These are phyloP conservation scores for Dryobota labecula DNA, from an alignment of 2,888 invertebrate species.

Conservation along the genomic window DNA sequence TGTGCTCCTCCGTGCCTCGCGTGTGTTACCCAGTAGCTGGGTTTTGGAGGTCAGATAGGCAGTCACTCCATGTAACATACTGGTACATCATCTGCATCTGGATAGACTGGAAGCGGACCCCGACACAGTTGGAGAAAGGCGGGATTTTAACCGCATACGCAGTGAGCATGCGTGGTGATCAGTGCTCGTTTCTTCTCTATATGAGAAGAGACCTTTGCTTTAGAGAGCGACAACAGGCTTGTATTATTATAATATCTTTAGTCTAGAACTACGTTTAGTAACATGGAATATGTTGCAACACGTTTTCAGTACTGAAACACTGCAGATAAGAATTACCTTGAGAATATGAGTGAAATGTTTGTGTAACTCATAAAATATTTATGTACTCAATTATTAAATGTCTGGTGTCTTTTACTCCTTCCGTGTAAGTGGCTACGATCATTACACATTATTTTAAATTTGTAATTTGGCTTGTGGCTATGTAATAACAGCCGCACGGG, in stretches of 20 bases:
- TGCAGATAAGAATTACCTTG: slow-evolving; percentile 36
- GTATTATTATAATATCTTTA: neutral
- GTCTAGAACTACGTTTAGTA: neutral
- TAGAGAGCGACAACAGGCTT: too few species aligned
- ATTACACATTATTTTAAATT: neutral
- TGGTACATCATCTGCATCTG: too few species aligned
- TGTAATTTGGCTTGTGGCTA: neutral
- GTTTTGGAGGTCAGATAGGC: too few species aligned
- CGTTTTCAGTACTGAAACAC: slow-evolving; percentile 11
- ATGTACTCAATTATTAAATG: slow-evolving; percentile 3
- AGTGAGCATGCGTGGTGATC: neutral
- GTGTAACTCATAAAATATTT: slow-evolving; percentile 29
- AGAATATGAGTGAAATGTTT: slow-evolving; percentile 24
- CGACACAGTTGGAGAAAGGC: too few species aligned
- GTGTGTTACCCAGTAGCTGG: too few species aligned
- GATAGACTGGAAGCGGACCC: too few species aligned
- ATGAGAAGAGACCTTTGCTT: neutral
- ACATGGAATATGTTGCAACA: slow-evolving; percentile 2
- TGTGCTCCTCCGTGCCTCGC: too few species aligned
- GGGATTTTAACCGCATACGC: neutral
- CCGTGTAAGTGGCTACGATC: neutral
- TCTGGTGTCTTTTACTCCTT: slow-evolving; percentile 3
- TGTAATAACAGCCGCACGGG: neutral
- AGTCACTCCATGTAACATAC: too few species aligned
- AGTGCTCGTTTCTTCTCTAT: neutral